Percentiles rank a stretch among this genome's conserved stretches.
These are phyloP conservation scores for Cebus imitator DNA, from an alignment of 2,113 vertebrate genomes.

Conservation along the genomic window DNA sequence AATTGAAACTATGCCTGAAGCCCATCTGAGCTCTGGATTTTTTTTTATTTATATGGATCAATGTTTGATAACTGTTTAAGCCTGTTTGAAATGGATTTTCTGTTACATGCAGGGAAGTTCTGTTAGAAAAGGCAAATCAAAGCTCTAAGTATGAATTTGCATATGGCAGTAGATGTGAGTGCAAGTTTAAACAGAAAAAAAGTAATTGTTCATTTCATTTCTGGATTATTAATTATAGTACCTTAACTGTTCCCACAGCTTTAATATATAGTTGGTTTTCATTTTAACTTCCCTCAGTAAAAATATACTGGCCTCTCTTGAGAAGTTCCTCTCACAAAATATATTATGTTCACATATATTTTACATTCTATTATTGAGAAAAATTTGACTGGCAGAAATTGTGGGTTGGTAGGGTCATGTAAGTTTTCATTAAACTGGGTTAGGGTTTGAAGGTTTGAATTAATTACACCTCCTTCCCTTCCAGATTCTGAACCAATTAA, in stretches of 20 bases:
- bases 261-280: slow-evolving; percentile 55
- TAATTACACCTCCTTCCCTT: neutral
- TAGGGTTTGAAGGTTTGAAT: neutral
- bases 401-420: slow-evolving; percentile 85
- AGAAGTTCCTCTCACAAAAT: slow-evolving; percentile 73
- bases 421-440: slow-evolving; percentile 81
- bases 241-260: slow-evolving; percentile 50
- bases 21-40: neutral
- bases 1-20: neutral
- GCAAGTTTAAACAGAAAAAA: slow-evolving; percentile 73
- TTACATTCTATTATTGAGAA: slow-evolving; percentile 75
- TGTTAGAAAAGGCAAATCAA: slow-evolving; percentile 76
- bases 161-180: slow-evolving; percentile 78
- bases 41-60: neutral
- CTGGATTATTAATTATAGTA: slow-evolving; percentile 77
- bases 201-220: slow-evolving; percentile 68
- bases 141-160: slow-evolving; percentile 78
- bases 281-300: slow-evolving; percentile 75
- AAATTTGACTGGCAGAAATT: slow-evolving; percentile 86
- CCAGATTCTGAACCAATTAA: slow-evolving; percentile 31
- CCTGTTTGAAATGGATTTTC: neutral
- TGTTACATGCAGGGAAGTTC: slow-evolving; percentile 27
- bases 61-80: neutral
- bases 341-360: slow-evolving; percentile 73
- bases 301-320: slow-evolving; percentile 73